Evolutionary conservation across 2,113 vertebrate genomes (phyloP).

Genomic region (Rana temporaria): DNA sequence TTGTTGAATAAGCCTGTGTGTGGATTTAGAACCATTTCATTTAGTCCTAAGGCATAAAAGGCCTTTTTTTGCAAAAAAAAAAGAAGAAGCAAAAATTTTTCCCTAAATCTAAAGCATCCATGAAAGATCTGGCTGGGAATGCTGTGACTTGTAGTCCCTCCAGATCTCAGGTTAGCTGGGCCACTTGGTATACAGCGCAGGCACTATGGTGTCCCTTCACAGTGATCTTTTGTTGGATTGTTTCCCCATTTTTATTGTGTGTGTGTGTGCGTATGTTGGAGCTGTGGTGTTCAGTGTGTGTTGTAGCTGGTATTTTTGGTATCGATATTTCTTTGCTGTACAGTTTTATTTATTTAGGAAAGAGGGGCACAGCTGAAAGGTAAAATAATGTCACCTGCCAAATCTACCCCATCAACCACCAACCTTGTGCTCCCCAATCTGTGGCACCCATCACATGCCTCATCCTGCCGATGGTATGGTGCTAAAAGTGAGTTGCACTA

Average conservation of each 20-base stretch:
- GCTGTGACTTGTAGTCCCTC: not conserved
- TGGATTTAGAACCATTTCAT: too few relatives aligned
- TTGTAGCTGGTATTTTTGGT: not conserved
- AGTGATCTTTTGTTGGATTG: not conserved
- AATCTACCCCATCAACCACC: not conserved
- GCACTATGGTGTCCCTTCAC: not conserved
- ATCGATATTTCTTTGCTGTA: not conserved
- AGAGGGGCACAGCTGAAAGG: not conserved
- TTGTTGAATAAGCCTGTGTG: too few relatives aligned
- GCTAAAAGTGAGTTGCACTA: conserved; percentile 65
- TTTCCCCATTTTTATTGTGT: not conserved
- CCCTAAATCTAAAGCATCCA: too few relatives aligned
- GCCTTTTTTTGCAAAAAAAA: too few relatives aligned
- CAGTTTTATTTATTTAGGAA: conserved; percentile 43
- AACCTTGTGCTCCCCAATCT: not conserved
- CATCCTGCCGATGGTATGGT: conserved; percentile 64
- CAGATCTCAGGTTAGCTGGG: not conserved
- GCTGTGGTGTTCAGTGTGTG: not conserved
- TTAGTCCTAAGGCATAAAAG: too few relatives aligned
- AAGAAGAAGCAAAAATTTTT: too few relatives aligned
- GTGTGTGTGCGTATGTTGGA: not conserved
- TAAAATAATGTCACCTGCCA: not conserved
- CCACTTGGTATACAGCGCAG: not conserved
- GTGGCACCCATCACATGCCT: not conserved
- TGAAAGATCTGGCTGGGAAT: not conserved